Base-by-base conservation (phyloP, 1,140 invertebrate genomes). In the Macrotrachela quadricornifera region DNA sequence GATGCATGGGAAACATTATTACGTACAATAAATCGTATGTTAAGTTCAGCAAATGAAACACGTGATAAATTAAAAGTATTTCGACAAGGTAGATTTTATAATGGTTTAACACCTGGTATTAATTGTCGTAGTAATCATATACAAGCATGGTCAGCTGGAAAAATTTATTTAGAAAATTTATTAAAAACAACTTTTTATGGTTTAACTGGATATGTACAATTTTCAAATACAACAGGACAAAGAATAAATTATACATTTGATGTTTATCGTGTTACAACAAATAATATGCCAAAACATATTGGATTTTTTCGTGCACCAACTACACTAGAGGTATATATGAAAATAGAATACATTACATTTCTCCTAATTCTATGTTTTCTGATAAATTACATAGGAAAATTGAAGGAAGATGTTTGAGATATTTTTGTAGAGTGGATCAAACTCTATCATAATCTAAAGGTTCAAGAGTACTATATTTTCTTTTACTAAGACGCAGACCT, bases 211-310 rank as follows among this genome's bases (percentile, higher is more conserved):
- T 78, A 79, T 62, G 81, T 90, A 62, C 78, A 78, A 54, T 90
- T 90, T 69, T n/a, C n/a, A n/a, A 82, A 80, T 64, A 81, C 51
- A 16, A 41, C 79, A 59, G 85, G 85, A 41, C 75, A 80, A 58
- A 72, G 85, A 56, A 76, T 79, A 59, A 86, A 88, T 73, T 90
- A 87, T 63, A 82, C 82, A 1, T 73, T 91, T 39, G 83, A 87
- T 62, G 78, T 90, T 18, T 80, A 90, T 51, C 83, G 88, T 69
- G 55, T 47, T 13, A 54, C n/a, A 15, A n/a, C 10, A 41, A 41
- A 10, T 41, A 41, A 41, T 41, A 83, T 88, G 80, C 86, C 81
- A 10, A 41, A 41, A 10, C 10, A 10, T 41, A 41, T 82, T 59
- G 81, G 80, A 6, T 81, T 41, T 41, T 14, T 85, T 69, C 73